A percentile compares a stretch with the other conserved stretches of the same genome.
Conservation (phyloP, 2,888 invertebrate genomes). For the Dryococelus australis region DNA sequence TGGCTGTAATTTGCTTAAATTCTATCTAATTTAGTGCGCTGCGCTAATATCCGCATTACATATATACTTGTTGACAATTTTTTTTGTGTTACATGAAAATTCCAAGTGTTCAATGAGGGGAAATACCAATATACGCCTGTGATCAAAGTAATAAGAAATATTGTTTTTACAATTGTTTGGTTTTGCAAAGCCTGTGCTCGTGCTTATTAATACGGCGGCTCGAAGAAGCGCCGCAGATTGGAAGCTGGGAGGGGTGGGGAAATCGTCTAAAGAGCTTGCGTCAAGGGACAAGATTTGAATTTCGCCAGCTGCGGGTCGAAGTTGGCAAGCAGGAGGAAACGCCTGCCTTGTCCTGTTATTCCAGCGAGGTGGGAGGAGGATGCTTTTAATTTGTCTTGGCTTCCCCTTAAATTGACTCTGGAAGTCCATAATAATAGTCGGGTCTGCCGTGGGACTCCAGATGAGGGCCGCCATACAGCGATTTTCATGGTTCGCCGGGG, state of each 20-base stretch:
- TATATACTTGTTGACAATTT: too few relatives aligned
- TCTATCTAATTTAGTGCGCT: too few relatives aligned
- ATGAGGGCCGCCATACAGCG: conserved; percentile 34
- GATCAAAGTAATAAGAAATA: too few relatives aligned
- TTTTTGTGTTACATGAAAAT: too few relatives aligned
- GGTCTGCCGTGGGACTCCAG: conserved; percentile 17
- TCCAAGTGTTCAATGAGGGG: too few relatives aligned
- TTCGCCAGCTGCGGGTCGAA: conserved; percentile 16
- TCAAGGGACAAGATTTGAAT: not conserved
- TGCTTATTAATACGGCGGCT: too few relatives aligned
- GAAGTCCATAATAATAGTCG: conserved; percentile 29
- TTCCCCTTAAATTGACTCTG: conserved; percentile 25
- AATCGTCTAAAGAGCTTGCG: not conserved
- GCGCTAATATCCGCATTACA: too few relatives aligned
- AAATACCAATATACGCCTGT: too few relatives aligned
- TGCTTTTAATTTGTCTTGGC: conserved; percentile 23
- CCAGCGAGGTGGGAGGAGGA: conserved; percentile 20
- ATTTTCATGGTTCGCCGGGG: conserved; percentile 41
- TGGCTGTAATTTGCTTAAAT: too few relatives aligned
- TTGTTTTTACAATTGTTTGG: too few relatives aligned
- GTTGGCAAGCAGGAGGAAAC: not conserved
- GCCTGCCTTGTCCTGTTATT: conserved; percentile 20
- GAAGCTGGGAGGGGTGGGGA: not conserved
- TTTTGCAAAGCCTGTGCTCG: too few relatives aligned
- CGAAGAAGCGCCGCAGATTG: too few relatives aligned